Evolutionary conservation across 2,113 vertebrate genomes (phyloP).

Genomic region (Numida meleagris): DNA sequence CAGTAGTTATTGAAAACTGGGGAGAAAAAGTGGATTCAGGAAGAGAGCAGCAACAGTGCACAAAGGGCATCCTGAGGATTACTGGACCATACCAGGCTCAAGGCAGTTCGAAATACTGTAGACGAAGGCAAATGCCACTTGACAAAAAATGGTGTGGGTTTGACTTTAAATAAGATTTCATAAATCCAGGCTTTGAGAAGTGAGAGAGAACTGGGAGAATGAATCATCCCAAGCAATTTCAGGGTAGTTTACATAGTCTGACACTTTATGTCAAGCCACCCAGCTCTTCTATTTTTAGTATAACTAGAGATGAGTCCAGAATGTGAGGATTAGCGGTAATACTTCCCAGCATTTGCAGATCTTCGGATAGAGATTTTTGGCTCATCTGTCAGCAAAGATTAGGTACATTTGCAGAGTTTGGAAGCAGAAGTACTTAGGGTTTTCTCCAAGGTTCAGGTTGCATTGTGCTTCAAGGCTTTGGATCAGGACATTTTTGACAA

Average conservation of each 20-base stretch:
- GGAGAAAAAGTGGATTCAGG: not conserved
- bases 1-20: not conserved
- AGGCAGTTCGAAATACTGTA: not conserved
- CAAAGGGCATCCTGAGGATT: not conserved
- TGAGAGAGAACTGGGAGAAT: not conserved
- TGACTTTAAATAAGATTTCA: slow-evolving; percentile 35
- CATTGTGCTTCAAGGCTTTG: not conserved
- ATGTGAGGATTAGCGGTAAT: slow-evolving; percentile 16
- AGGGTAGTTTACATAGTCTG: slow-evolving; percentile 32
- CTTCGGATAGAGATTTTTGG: not conserved
- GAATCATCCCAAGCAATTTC: slow-evolving; percentile 40
- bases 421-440: not conserved
- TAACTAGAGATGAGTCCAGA: not conserved
- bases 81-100: not conserved
- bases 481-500: not conserved
- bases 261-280: slow-evolving; percentile 8
- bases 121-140: not conserved
- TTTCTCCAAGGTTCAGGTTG: not conserved
- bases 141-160: not conserved
- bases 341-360: slow-evolving; percentile 5
- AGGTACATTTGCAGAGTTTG: slow-evolving; percentile 8
- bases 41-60: not conserved
- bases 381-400: not conserved
- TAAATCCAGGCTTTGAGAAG: not conserved
- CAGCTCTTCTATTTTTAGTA: slow-evolving; percentile 9